A percentile compares a stretch with the other conserved stretches of the same genome.
phyloP scores from a whole-genome alignment of 2,888 invertebrate genomes.

The Cristatella mucedo region DNA sequence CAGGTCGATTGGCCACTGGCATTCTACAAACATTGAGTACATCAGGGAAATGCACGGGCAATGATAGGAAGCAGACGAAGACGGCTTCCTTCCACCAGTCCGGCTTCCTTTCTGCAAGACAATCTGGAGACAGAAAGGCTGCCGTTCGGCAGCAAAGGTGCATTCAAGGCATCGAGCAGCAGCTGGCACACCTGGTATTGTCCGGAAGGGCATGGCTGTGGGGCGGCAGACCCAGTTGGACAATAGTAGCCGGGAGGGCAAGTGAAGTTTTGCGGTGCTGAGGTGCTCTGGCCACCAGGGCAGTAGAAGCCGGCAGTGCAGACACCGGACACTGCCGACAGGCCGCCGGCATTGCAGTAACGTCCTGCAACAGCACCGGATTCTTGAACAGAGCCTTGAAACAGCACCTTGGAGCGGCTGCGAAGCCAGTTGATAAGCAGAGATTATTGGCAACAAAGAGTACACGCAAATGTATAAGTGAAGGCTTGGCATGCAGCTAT shows the following conservation, averaged over 20 bases:
- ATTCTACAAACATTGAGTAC: constrained; percentile 15
- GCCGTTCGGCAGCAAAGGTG: too few relatives aligned
- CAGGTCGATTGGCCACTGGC: constrained; percentile 18
- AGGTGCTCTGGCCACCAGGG: constrained; percentile 24
- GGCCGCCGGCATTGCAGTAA: constrained; percentile 26
- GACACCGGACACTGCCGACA: constrained; percentile 19
- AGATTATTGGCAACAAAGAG: too few relatives aligned
- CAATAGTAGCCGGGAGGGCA: constrained; percentile 30
- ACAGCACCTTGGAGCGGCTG: too few relatives aligned
- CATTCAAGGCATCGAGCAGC: background rate
- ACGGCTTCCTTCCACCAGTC: too few relatives aligned
- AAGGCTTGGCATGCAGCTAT: too few relatives aligned
- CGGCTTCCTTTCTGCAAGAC: too few relatives aligned
- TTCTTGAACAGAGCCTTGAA: too few relatives aligned
- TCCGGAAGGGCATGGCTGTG: constrained; percentile 27
- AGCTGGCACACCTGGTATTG: constrained; percentile 23
- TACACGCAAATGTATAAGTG: too few relatives aligned
- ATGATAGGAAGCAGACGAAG: background rate
- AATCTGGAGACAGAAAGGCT: too few relatives aligned
- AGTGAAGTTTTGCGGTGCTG: constrained; percentile 24
- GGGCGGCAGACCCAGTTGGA: constrained; percentile 19
- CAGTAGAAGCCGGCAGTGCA: constrained; percentile 30
- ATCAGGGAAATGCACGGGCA: constrained; percentile 1
- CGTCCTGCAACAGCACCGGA: constrained; percentile 24
- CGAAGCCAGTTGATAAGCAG: too few relatives aligned